These are phyloP conservation scores for Oplegnathus fasciatus DNA, from an alignment of 2,113 vertebrate species.

Conservation along the genomic window DNA sequence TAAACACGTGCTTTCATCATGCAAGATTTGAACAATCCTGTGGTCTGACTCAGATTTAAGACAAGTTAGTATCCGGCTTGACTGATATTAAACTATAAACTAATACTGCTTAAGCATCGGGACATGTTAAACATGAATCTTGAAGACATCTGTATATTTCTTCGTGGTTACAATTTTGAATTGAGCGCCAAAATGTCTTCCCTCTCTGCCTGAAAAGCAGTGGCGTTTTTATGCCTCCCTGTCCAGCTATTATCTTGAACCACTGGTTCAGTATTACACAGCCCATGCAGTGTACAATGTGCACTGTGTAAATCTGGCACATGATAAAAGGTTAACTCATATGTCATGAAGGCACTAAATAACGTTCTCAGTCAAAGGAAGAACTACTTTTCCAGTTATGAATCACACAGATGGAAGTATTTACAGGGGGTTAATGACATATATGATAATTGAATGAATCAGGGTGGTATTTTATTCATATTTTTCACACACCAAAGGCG, in stretches of 20 bases:
- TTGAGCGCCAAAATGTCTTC: background rate
- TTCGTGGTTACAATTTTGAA: background rate
- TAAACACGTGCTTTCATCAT: background rate
- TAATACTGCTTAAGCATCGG: background rate
- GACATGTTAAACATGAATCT: background rate
- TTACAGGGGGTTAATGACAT: slow-evolving; percentile 8
- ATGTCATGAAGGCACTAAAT: background rate
- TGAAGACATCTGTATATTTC: background rate
- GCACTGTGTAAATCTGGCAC: slow-evolving; percentile 8
- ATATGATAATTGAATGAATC: slow-evolving; percentile 7
- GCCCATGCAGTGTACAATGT: background rate
- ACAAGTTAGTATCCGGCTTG: background rate
- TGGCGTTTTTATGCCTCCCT: background rate
- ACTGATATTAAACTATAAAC: background rate
- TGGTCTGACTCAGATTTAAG: background rate
- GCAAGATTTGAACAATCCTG: background rate
- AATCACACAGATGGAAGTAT: slow-evolving; percentile 1
- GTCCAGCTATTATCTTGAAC: slow-evolving; percentile 10
- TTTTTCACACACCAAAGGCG: background rate
- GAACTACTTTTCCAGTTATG: background rate
- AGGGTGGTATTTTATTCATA: background rate
- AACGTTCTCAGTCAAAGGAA: background rate
- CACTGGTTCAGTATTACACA: background rate
- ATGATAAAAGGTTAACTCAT: slow-evolving; percentile 1
- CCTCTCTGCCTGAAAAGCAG: background rate